Percentiles rank a stretch among this genome's conserved stretches.
Evolutionary conservation across 2,113 vertebrate species (phyloP).

Genomic region (Octodon degus): DNA sequence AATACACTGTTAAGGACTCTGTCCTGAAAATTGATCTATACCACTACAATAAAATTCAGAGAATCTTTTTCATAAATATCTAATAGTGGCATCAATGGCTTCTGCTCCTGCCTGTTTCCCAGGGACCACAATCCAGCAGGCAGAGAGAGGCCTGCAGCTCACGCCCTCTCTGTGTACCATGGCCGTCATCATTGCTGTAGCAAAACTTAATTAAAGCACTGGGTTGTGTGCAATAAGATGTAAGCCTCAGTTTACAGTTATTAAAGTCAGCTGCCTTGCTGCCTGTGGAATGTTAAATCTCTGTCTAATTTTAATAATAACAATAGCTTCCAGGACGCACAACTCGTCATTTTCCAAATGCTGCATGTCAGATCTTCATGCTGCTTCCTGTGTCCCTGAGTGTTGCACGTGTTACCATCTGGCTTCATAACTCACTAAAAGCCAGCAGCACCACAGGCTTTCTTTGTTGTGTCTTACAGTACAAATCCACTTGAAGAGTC

Average conservation of each 20-base stretch:
- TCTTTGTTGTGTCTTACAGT: slow-evolving; percentile 72
- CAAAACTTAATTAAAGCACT: slow-evolving; percentile 74
- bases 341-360: slow-evolving; percentile 59
- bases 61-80: slow-evolving; percentile 88
- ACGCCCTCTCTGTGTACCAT: background rate
- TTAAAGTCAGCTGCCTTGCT: slow-evolving; percentile 73
- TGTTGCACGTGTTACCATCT: slow-evolving; percentile 41
- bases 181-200: rapidly evolving
- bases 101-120: slow-evolving; percentile 77
- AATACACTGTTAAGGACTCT: slow-evolving; percentile 89
- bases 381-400: slow-evolving; percentile 54
- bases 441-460: slow-evolving; percentile 1
- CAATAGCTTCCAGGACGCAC: slow-evolving; percentile 62
- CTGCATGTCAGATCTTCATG: slow-evolving; percentile 10
- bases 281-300: slow-evolving; percentile 75
- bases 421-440: slow-evolving; percentile 51
- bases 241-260: slow-evolving; percentile 77
- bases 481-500: slow-evolving; percentile 44
- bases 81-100: slow-evolving; percentile 80
- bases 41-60: slow-evolving; percentile 87
- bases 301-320: slow-evolving; percentile 80
- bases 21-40: slow-evolving; percentile 90
- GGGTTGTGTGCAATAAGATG: slow-evolving; percentile 43
- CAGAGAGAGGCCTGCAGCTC: slow-evolving; percentile 58
- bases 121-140: slow-evolving; percentile 74